A percentile compares a stretch with the other conserved stretches of the same genome.
These are phyloP conservation scores for Anthophora plumipes DNA, from an alignment of 2,888 invertebrate genomes.

Conservation along the genomic window DNA sequence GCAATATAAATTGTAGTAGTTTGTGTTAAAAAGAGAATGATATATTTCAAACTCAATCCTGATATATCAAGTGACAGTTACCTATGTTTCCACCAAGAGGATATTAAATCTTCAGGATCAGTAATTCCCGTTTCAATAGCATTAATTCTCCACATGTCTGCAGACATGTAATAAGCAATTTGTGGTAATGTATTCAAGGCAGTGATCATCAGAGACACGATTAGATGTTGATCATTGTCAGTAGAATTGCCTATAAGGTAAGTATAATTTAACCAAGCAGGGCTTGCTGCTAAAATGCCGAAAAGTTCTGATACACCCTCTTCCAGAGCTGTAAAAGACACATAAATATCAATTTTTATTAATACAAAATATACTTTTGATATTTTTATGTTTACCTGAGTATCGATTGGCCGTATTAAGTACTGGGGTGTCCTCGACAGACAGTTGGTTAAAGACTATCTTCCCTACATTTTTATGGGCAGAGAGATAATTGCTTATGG, in stretches of 20 bases:
- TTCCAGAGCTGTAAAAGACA: slow-evolving; percentile 73
- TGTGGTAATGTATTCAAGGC: slow-evolving; percentile 80
- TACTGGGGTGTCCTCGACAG: slow-evolving; percentile 71
- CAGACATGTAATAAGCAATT: slow-evolving; percentile 79
- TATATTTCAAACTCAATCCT: slow-evolving; percentile 1
- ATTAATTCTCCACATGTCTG: slow-evolving; percentile 80
- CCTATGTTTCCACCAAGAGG: slow-evolving; percentile 81
- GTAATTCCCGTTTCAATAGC: slow-evolving; percentile 70
- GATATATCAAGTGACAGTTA: slow-evolving; percentile 45
- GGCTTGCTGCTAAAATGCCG: slow-evolving; percentile 79
- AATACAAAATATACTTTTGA: background rate
- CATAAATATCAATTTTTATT: background rate
- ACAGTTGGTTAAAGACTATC: slow-evolving; percentile 76
- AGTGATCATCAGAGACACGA: slow-evolving; percentile 78
- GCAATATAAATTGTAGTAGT: slow-evolving; percentile 24
- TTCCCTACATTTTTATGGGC: slow-evolving; percentile 80
- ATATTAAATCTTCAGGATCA: slow-evolving; percentile 65
- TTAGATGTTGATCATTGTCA: slow-evolving; percentile 70
- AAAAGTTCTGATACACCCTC: slow-evolving; percentile 79
- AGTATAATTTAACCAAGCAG: slow-evolving; percentile 74
- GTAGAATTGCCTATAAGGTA: slow-evolving; percentile 68
- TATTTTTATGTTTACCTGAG: slow-evolving; percentile 71
- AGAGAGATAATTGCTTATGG: slow-evolving; percentile 76
- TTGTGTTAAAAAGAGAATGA: slow-evolving; percentile 13
- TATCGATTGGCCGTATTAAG: slow-evolving; percentile 79